These are phyloP conservation scores for Diploptera punctata DNA, from an alignment of 2,888 invertebrate genomes.

Conservation along the genomic window DNA sequence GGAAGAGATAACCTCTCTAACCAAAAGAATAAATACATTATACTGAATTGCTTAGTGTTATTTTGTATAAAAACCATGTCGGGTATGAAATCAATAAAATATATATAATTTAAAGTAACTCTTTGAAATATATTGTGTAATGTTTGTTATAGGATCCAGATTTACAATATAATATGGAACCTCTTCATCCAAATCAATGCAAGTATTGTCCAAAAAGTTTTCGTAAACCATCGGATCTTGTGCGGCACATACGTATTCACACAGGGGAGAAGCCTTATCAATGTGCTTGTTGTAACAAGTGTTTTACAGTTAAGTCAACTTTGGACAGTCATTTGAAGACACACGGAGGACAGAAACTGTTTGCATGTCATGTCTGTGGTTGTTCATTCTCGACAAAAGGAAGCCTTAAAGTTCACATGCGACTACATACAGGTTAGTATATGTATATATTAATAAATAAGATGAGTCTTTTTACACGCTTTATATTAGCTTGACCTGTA, in stretches of 20 bases:
- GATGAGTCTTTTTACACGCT: too few relatives aligned
- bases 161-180: constrained; percentile 46
- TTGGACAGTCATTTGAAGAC: constrained; percentile 66
- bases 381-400: constrained; percentile 68
- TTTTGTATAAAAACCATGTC: too few relatives aligned
- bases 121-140: too few relatives aligned
- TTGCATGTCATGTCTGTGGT: constrained; percentile 67
- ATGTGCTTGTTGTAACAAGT: constrained; percentile 59
- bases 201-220: constrained; percentile 68
- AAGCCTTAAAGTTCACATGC: constrained; percentile 70
- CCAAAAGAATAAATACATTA: too few relatives aligned
- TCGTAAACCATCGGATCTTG: constrained; percentile 71
- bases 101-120: too few relatives aligned
- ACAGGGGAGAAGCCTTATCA: constrained; percentile 72
- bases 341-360: constrained; percentile 63
- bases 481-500: too few relatives aligned
- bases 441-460: too few relatives aligned
- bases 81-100: too few relatives aligned
- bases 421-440: constrained; percentile 63
- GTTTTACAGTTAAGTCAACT: constrained; percentile 71
- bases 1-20: too few relatives aligned
- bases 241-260: constrained; percentile 69
- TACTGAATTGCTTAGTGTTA: too few relatives aligned
- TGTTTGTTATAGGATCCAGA: constrained; percentile 46
- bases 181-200: constrained; percentile 59